Base-by-base conservation (phyloP, 2,113 vertebrate species). In the Dunckerocampus dactyliophorus region DNA sequence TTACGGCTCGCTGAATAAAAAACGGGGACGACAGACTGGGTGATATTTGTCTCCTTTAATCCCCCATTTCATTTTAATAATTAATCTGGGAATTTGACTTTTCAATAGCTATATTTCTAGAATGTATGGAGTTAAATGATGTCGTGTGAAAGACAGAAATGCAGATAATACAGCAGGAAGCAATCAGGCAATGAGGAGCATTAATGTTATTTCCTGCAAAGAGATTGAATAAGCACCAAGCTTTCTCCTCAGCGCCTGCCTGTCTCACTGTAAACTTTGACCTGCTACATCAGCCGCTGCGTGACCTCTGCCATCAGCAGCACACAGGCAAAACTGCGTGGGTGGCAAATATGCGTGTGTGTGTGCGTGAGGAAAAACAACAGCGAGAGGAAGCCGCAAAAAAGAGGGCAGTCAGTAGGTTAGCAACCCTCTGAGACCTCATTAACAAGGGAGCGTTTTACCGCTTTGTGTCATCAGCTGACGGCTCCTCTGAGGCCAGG, bases 31-130 rank as follows among this genome's bases (percentile, higher is more conserved):
- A 51, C 8, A 51, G n/a, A 51, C 11, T 1, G 8, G 12, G 49
- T 13, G 39, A 58, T 76, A 75, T 87, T 85, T 78, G 82, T 91
- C 89, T 92, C 83, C 74, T 89, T 91, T 92, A 93, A 94, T 95
- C 91, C 91, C 87, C 72, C 89, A 92, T 93, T 93, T 91, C 87
- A 92, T 90, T 91, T 91, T 89, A 93, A 90, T 92, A 92, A 90
- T 89, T 89, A 90, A 84, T 82, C 45, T 68, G 91, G 88, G 88
- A 92, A 89, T 83, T 77, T 62, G 69, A 59, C 65, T 71, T 77
- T 64, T 50, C 20, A 53, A 72, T 42, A 13, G 4, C 4, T 42
- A 3, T 42, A 12, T 42, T 63, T 80, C 72, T 67, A 75, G 74
- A 77, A 80, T 69, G 52, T 75, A 75, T 69, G 55, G 75, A 58